Percentiles rank a stretch among this genome's conserved stretches.
These are phyloP conservation scores for Tylochromis polylepis DNA, from an alignment of 2,113 vertebrate genomes.

Conservation along the genomic window DNA sequence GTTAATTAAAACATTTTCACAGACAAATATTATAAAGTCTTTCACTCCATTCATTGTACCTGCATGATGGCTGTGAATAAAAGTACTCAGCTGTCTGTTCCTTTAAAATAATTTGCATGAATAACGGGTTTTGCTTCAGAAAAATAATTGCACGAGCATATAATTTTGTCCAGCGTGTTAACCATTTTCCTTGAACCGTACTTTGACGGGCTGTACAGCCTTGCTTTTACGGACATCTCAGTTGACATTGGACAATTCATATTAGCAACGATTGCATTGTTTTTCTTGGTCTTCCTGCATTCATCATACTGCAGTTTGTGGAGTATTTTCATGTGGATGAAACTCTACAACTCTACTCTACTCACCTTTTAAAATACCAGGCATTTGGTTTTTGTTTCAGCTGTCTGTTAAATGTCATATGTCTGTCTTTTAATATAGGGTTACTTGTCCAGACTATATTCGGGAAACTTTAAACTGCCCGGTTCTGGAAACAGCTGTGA, in stretches of 20 bases:
- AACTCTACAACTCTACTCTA: neutral
- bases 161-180: neutral
- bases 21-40: neutral
- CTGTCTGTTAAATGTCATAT: neutral
- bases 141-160: neutral
- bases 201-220: rapidly evolving
- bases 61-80: neutral
- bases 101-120: neutral
- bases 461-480: neutral
- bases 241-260: neutral
- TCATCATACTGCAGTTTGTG: neutral
- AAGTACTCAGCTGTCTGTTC: neutral
- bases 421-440: neutral
- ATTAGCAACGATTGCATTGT: neutral
- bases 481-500: neutral
- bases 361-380: neutral
- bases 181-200: neutral
- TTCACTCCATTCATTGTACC: neutral
- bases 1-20: neutral
- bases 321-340: neutral
- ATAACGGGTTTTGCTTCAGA: neutral
- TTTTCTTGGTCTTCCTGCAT: neutral
- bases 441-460: neutral
- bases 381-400: neutral
- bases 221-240: neutral